phyloP scores from a whole-genome alignment of 2,888 invertebrate genomes.

The Chrysomela aeneicollis region DNA sequence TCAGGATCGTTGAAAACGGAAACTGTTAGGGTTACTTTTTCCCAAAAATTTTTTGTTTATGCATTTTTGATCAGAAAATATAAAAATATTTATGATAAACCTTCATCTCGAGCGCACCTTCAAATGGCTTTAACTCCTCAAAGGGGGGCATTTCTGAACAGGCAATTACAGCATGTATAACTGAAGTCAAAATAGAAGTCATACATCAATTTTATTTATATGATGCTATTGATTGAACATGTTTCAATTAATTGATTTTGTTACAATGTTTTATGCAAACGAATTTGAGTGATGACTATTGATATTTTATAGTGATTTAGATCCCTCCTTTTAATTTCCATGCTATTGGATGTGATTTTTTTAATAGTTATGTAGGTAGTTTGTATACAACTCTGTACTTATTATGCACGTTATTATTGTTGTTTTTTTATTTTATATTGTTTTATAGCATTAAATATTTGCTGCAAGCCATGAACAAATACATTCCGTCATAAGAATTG shows the following conservation, averaged over 20 bases:
- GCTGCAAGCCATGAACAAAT: slow-evolving; percentile 37
- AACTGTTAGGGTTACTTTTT: no score
- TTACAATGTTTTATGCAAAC: slow-evolving; percentile 20
- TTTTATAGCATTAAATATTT: slow-evolving; percentile 31
- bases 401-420: slow-evolving; percentile 27
- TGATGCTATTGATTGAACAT: no score
- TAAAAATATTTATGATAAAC: no score
- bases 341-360: slow-evolving; percentile 41
- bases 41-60: no score
- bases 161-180: no score
- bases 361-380: slow-evolving; percentile 33
- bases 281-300: slow-evolving; percentile 34
- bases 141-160: no score
- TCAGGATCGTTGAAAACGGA: no score
- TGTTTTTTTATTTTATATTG: slow-evolving; percentile 22
- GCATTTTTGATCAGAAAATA: no score
- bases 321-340: slow-evolving; percentile 31
- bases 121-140: no score
- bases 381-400: slow-evolving; percentile 28
- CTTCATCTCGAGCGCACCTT: no score
- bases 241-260: slow-evolving; percentile 5
- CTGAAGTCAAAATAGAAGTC: no score
- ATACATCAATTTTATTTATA: no score
- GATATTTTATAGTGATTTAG: slow-evolving; percentile 38
- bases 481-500: slow-evolving; percentile 35